Evolutionary conservation across 2,888 invertebrate species (phyloP), one percentile per base, ranked within the genome.

Genomic region (Drosophila hawaiiensis): DNA sequence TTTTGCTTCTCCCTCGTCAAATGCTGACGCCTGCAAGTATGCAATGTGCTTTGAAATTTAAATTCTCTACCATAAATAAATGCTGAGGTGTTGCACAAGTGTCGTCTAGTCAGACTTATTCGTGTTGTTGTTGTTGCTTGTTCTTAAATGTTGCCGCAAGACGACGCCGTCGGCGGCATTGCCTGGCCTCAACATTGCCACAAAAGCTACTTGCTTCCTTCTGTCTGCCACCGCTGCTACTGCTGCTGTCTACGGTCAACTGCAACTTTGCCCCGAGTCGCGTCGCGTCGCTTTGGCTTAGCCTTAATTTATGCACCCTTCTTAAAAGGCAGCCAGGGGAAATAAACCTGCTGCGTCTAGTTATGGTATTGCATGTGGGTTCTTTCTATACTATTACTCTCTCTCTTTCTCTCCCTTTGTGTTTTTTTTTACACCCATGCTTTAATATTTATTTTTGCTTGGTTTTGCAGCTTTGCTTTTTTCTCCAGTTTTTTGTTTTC

Each of bases 281-380:
- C 67, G 76, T 66, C 52, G 63, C 59, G 65, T 52, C 80, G 72
- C 47, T 72, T 68, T 73, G 62, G 68, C 83, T 74, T 69, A 62
- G 80, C 66, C 79, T 73, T 91, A 91, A 91, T 91, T 91, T 91
- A 91, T 91, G 91, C 91, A 91, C 91, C 91, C 91, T 84, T 89
- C 83, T 60, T 55, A 35, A 52, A 60, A 66, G 60, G 65, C 66
- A 58, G 59, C 53, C 53, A 28, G 35, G 53, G 68, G 37, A 47
- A 60, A 56, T 56, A 56, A 83, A 72, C 83, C 82, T 76, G 84
- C 80, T 72, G 80, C 78, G 83, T 78, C 82, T 81, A 76, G 76
- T 76, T 80, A 78, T 82, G 76, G 79, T 66, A 72, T 73, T 87
- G 87, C 84, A 84, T 84, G 86, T 77, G 77, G 65, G 49, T 70